Conservation (phyloP, 2,888 invertebrate genomes). For the Volucella inflata region DNA sequence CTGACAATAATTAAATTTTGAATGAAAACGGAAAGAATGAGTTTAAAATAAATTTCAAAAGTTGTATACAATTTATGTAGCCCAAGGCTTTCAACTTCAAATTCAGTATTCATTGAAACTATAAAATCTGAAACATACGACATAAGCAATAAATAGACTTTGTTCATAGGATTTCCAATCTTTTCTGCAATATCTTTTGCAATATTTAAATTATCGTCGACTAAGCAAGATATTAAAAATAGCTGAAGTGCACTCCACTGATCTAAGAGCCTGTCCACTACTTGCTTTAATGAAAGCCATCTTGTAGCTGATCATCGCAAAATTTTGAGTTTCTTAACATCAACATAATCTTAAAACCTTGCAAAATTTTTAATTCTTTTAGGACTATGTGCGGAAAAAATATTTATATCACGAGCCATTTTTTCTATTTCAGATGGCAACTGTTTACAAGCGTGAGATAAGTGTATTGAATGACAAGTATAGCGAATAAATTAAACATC, state of each 20-base stretch:
- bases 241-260: conserved; percentile 28
- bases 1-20: neutral
- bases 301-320: no score
- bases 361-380: no score
- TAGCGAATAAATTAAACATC: neutral
- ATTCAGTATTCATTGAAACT: neutral
- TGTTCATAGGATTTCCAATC: conserved; percentile 15
- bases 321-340: no score
- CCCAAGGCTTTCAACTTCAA: conserved; percentile 5
- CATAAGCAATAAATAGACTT: conserved; percentile 17
- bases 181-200: conserved; percentile 23
- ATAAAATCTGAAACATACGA: neutral
- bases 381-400: no score
- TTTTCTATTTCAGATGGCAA: no score
- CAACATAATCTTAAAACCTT: no score
- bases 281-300: no score
- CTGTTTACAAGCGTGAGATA: no score
- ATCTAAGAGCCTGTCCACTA: conserved; percentile 28
- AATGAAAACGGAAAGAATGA: conserved; percentile 6
- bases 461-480: neutral
- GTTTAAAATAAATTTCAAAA: conserved; percentile 6
- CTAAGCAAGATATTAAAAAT: conserved; percentile 26
- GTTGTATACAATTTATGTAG: conserved; percentile 7
- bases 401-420: no score
- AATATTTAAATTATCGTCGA: conserved; percentile 19